A percentile compares a stretch with the other conserved stretches of the same genome.
These are phyloP conservation scores for Macaca fascicularis DNA, from an alignment of 2,113 vertebrate species.

Conservation along the genomic window T2T-MFA8v1.1 NC_088389.1:84596001-84596500, in stretches of 20 bases:
- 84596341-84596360: too few species aligned
- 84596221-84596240: background rate
- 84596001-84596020: constrained; percentile 38
- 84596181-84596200: background rate
- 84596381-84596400: too few species aligned
- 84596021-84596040: background rate
- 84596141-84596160: constrained; percentile 32
- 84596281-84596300: background rate
- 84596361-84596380: too few species aligned
- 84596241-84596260: background rate
- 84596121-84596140: constrained; percentile 14
- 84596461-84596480: background rate
- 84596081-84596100: background rate
- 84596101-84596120: constrained; percentile 28
- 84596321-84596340: background rate
- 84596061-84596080: background rate
- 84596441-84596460: background rate
- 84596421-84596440: background rate
- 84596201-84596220: constrained; percentile 21
- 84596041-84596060: background rate
- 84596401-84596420: too few species aligned
- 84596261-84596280: constrained; percentile 10
- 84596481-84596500: background rate
- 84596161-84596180: constrained; percentile 14
- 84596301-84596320: background rate